Evolutionary conservation across 2,888 invertebrate species (phyloP).

Genomic region (Petrolisthes manimaculis): DNA sequence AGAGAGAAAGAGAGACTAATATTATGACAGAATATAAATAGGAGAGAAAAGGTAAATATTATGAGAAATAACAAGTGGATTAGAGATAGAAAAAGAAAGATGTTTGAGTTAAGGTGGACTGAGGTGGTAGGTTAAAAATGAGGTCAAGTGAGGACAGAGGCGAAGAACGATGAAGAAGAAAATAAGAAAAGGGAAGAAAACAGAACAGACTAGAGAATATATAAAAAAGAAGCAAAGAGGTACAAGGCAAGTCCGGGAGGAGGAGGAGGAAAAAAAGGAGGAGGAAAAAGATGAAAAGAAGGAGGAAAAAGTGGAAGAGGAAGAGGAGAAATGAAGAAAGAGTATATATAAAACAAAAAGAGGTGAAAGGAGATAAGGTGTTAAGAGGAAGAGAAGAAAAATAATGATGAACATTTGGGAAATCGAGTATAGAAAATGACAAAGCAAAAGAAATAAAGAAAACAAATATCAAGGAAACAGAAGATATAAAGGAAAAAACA

Average conservation of each 20-base stretch:
- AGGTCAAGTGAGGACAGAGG: background rate
- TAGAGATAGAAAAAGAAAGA: background rate
- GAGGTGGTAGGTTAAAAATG: background rate
- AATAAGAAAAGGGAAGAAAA: background rate
- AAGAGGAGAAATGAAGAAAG: background rate
- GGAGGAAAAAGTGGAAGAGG: background rate
- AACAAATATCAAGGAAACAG: too few relatives aligned
- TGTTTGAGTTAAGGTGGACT: background rate
- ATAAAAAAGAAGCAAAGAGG: background rate
- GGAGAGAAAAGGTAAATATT: background rate
- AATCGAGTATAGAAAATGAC: too few relatives aligned
- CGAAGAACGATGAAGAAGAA: background rate
- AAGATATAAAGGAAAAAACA: too few relatives aligned
- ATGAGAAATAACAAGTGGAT: background rate
- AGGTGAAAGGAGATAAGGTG: too few relatives aligned
- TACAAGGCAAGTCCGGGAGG: background rate
- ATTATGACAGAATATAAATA: background rate
- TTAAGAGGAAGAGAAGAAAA: too few relatives aligned
- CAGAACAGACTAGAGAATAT: background rate
- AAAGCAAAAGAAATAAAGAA: too few relatives aligned
- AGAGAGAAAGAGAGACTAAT: conserved; percentile 7
- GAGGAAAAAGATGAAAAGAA: background rate
- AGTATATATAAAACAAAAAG: too few relatives aligned
- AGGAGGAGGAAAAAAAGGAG: background rate
- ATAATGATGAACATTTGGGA: too few relatives aligned